Evolutionary conservation across 2,888 invertebrate genomes (phyloP), one percentile per base, ranked within the genome.

Genomic region (Leucozona laternaria): DNA sequence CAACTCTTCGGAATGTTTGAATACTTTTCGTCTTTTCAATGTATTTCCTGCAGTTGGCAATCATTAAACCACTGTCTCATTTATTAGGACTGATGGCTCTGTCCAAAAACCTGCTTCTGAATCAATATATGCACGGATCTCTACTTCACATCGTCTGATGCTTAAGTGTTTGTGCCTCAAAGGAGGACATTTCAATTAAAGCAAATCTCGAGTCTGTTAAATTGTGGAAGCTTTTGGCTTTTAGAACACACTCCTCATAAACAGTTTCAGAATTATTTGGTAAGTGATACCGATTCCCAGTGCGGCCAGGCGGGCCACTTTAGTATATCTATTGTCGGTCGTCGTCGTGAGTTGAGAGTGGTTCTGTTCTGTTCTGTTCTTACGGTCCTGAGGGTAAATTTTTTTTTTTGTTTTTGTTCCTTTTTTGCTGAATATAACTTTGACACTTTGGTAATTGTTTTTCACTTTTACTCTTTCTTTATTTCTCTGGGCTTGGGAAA

Each of bases 391-490:
- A 15, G 57, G 55, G 55, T 57, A 8, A 58, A n/a, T 37, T 28
- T 6, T 48, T 34, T 28, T 57, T 55, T 64, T 72, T 55, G 43
- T 31, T 10, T 10, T 58, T 8, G 10, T 48, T 72, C 66, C 64
- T 53, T 20, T 48, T 48, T 25, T 37, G 45, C 37, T 66, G 72
- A 66, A 72, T 37, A 68, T 60, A 82, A 82, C 66, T 82, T 82
- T 82, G 82, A 82, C 82, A 82, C 82, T 82, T 82, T 72, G 77
- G 66, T 77, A 82, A 82, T 82, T 77, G 82, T 78, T 83, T 79
- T 78, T 68, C 53, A 25, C 73, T 60, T 66, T 60, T 40, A 40
- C 60, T 40, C 50, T 48, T 68, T 53, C 8, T 15, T 50, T n/a
- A n/a, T 48, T 15, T 53, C 5, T 25, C 0, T 50, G 13, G 22